Conservation (phyloP, 2,113 vertebrate genomes). For the Trochalopteron elliotii region DNA sequence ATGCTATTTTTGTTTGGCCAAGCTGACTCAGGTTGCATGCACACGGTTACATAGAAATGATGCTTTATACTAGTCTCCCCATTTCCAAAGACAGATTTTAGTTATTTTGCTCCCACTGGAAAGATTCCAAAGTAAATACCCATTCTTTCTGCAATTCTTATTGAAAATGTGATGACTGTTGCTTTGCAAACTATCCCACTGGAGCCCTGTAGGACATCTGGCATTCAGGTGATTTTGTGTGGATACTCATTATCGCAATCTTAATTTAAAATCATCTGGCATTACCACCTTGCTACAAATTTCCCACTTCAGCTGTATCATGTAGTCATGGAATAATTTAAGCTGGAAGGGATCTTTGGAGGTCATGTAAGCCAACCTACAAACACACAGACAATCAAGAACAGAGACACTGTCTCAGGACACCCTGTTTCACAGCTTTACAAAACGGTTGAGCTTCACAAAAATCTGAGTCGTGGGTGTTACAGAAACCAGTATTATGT, state of each 20-base stretch:
- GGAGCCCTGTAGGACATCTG: not conserved
- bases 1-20: not conserved
- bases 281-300: not conserved
- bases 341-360: not conserved
- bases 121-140: slow-evolving; percentile 7
- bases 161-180: not conserved
- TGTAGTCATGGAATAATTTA: not conserved
- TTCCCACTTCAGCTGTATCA: slow-evolving; percentile 3
- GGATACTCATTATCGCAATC: not conserved
- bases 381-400: not conserved
- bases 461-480: not conserved
- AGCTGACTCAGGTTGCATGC: not conserved
- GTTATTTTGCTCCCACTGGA: not conserved
- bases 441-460: not conserved
- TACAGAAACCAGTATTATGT: not conserved
- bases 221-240: not conserved
- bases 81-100: not conserved
- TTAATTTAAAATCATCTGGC: not conserved
- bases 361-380: not conserved
- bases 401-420: not conserved
- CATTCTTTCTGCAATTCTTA: not conserved
- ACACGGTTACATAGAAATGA: not conserved
- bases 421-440: not conserved
- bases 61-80: not conserved
- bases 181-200: not conserved